Evolutionary conservation across 2,888 invertebrate genomes (phyloP).

Genomic region (Hirtodrosophila duncani): DNA sequence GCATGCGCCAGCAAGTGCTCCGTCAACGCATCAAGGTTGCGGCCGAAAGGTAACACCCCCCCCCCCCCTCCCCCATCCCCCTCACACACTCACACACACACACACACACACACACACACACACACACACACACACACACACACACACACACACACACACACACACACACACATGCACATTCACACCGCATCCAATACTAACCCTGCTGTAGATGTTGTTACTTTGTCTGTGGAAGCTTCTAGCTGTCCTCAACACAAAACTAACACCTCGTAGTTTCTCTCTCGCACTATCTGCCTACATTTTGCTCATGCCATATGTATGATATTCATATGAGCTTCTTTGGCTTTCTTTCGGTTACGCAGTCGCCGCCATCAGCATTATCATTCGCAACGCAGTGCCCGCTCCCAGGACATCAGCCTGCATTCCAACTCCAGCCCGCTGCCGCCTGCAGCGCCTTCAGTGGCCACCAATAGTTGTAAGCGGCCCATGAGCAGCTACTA

Average conservation of each 20-base stretch:
- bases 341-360: constrained; percentile 8
- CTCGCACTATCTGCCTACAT: not conserved
- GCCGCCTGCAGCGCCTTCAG: constrained; percentile 20
- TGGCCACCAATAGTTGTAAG: constrained; percentile 40
- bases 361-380: constrained; percentile 85
- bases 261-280: not conserved
- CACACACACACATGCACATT: not conserved
- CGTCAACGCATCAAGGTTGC: constrained; percentile 88
- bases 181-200: constrained; percentile 12
- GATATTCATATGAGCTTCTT: not conserved
- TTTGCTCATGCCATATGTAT: not conserved
- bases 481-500: constrained; percentile 90
- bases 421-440: constrained; percentile 53
- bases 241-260: not conserved
- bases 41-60: constrained; percentile 85
- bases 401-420: constrained; percentile 80
- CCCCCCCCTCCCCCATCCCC: constrained; percentile 8
- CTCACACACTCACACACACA: no score
- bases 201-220: no score
- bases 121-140: constrained; percentile 6
- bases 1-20: constrained; percentile 88
- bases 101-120: constrained; percentile 11
- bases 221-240: constrained; percentile 1
- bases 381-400: constrained; percentile 81
- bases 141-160: not conserved